Percentiles rank a stretch among this genome's conserved stretches.
phyloP scores from a whole-genome alignment of 1,140 invertebrate species.

The Macrobrachium rosenbergii region DNA sequence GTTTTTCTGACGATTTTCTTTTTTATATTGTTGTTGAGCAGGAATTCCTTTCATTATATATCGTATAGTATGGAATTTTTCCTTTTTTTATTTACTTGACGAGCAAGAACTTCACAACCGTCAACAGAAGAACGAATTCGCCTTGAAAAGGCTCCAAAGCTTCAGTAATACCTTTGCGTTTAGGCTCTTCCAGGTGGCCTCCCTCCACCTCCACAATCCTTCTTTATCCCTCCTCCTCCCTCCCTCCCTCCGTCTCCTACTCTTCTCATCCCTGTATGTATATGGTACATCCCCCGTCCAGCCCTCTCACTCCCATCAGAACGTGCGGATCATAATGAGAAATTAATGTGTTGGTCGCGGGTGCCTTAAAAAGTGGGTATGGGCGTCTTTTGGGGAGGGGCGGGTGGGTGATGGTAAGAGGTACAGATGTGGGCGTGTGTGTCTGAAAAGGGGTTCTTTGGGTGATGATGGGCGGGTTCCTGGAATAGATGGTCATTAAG shows the following conservation, averaged over 20 bases:
- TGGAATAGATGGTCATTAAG: slow-evolving; percentile 1
- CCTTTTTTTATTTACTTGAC: no score
- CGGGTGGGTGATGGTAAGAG: not conserved
- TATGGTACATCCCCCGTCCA: not conserved
- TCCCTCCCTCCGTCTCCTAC: not conserved
- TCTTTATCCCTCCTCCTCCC: not conserved
- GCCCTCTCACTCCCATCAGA: not conserved
- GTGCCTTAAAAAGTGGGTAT: slow-evolving; percentile 2
- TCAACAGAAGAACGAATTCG: no score
- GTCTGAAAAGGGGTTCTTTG: not conserved
- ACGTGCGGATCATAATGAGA: no score
- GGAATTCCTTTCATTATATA: not conserved
- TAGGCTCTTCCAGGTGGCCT: not conserved
- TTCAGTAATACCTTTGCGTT: no score
- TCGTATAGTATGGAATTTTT: not conserved
- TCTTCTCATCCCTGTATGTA: not conserved
- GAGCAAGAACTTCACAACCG: no score
- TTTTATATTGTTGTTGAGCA: not conserved
- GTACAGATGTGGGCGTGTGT: not conserved
- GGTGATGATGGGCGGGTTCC: not conserved
- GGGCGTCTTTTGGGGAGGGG: not conserved
- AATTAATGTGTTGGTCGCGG: not conserved
- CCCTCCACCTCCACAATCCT: not conserved
- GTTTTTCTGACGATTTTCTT: not conserved
- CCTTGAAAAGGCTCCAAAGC: no score